phyloP scores from a whole-genome alignment of 2,797 vertebrate species.

The Coendou prehensilis region DNA sequence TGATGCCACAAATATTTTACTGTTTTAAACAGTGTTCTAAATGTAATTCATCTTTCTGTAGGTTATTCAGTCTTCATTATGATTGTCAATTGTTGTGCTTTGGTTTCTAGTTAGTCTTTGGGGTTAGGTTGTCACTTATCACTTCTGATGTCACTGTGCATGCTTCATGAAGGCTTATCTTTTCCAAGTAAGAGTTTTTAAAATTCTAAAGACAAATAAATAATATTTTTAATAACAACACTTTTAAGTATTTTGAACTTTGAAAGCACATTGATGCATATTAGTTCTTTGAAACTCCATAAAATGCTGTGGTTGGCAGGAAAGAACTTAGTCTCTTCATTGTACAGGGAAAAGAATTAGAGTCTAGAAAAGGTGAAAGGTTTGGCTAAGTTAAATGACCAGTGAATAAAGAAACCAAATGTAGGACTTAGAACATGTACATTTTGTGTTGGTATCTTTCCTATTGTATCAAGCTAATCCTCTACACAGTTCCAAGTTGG shows the following conservation, averaged over 20 bases:
- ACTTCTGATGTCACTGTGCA: neutral
- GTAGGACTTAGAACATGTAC: neutral
- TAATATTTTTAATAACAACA: neutral
- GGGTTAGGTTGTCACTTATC: neutral
- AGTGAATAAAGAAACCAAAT: neutral
- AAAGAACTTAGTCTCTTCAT: neutral
- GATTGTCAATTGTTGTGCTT: neutral
- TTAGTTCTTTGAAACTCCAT: neutral
- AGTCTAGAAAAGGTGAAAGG: neutral
- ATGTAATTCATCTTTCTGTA: neutral
- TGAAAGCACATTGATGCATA: neutral
- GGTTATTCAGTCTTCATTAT: neutral
- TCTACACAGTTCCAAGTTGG: neutral
- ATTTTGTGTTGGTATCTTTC: neutral
- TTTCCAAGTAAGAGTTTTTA: neutral
- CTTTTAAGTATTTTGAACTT: neutral
- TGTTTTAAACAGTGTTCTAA: neutral
- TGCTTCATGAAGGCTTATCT: neutral
- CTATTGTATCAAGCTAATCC: neutral
- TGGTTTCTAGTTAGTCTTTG: neutral
- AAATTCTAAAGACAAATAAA: neutral
- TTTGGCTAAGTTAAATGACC: neutral
- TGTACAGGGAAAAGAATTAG: neutral
- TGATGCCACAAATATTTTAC: too few species aligned
- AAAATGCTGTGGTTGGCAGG: neutral